Evolutionary conservation across 23 tunicate genomes (phyloP), one percentile per base, ranked within the genome.

Genomic region (Halocynthia aurantium): DNA sequence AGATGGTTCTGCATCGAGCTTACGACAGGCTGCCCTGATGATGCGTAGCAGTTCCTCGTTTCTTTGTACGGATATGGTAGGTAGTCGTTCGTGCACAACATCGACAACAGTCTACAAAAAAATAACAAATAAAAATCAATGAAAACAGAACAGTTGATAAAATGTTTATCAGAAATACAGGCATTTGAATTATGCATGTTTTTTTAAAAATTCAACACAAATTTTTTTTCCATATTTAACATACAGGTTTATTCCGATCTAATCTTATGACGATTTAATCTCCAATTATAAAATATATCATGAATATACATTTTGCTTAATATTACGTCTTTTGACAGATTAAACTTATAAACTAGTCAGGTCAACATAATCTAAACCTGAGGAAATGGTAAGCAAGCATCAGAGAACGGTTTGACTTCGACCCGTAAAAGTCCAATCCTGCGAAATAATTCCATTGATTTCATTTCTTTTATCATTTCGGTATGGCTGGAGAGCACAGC

Each of bases 31-130:
- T 17, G 62, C 75, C 5, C 88, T 82, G 7, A 92, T 88, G 57
- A 86, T 82, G 17, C 85, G 52, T 5, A 92, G 84, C 10, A 92
- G 72, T 51, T 86, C 98, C 55, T 86, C 88, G 78, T 92, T 92
- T 77, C 93, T 91, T 7, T 69, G 88, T 50, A 85, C 80, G n/a
- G 98, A 81, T 61, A 92, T 65, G n/a, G 74, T 68, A n/a, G 98
- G 98, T 20, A 92, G 75, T 79, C 88, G 82, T 6, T 73, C 84
- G 72, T 92, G 98, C 53, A 80, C 56, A 8, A 88, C 84, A 58
- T 84, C 89, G 57, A 91, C 76, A 15, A 91, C 90, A 72, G 67
- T 77, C 97, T 91, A 69, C 8, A 77, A 7, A 69, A 55, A 7
- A 62, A 51, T 7, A 82, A 10, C 17, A 22, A 78, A 31, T 31